Percentiles rank a stretch among this genome's conserved stretches.
Conservation (phyloP, 2,113 vertebrate species). For the Galeopterus variegatus region DNA sequence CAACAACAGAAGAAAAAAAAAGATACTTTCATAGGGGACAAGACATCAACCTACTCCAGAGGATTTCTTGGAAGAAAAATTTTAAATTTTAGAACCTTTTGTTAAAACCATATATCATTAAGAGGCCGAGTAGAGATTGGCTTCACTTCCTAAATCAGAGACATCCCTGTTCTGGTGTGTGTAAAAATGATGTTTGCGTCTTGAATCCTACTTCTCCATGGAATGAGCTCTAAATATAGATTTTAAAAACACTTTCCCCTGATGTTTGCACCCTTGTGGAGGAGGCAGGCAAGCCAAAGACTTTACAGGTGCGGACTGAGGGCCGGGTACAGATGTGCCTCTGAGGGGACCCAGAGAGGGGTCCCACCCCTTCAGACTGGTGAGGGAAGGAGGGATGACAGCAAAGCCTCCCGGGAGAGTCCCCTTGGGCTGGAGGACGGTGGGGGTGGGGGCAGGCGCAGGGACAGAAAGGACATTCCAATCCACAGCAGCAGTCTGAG, state of each 20-base stretch:
- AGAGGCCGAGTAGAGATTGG: not conserved
- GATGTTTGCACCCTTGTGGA: not conserved
- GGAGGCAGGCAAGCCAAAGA: not conserved
- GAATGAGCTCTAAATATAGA: not conserved
- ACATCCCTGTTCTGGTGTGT: not conserved
- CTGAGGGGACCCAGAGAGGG: too few species aligned
- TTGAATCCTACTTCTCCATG: not conserved
- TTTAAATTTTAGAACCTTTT: constrained; percentile 20
- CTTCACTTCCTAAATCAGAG: not conserved
- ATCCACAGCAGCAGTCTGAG: not conserved
- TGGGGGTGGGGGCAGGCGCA: not conserved
- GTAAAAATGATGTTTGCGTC: not conserved
- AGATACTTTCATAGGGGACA: not conserved
- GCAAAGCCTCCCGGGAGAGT: not conserved
- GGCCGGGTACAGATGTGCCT: not conserved
- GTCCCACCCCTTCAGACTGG: not conserved
- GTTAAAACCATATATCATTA: not conserved
- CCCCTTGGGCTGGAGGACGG: not conserved
- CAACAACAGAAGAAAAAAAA: not conserved
- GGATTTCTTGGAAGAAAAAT: constrained; percentile 36
- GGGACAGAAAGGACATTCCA: not conserved
- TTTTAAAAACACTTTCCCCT: not conserved
- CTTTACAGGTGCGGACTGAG: not conserved
- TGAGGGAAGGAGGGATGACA: not conserved
- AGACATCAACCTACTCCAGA: not conserved